These are phyloP conservation scores for Parnassius mnemosyne DNA, from an alignment of 2,888 invertebrate species.

Conservation along the genomic window DNA sequence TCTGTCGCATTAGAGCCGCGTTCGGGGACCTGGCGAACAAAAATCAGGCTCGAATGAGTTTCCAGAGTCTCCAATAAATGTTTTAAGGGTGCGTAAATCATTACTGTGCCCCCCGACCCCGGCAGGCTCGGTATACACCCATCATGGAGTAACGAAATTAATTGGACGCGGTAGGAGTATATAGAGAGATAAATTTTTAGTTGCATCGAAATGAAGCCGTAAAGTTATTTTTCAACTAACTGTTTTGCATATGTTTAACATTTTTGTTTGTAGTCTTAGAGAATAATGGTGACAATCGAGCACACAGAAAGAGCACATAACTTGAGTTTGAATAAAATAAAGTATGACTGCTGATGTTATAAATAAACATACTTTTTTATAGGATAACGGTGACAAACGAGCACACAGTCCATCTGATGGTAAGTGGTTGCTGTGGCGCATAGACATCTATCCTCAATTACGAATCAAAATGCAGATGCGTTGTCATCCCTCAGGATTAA, in stretches of 20 bases:
- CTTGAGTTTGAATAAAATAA: too few species aligned
- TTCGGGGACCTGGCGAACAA: constrained; percentile 32
- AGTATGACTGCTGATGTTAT: too few species aligned
- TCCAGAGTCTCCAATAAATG: constrained; percentile 58
- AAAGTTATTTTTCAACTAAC: neutral
- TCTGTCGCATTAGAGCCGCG: constrained; percentile 12
- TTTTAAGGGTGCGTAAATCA: constrained; percentile 69
- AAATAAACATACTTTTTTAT: too few species aligned
- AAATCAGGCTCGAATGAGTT: constrained; percentile 42
- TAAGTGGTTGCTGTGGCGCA: too few species aligned
- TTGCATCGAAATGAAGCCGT: constrained; percentile 4
- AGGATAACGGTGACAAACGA: too few species aligned
- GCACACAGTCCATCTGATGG: too few species aligned
- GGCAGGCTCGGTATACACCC: constrained; percentile 26
- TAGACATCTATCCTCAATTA: too few species aligned
- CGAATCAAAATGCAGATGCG: too few species aligned
- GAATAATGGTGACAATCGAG: too few species aligned
- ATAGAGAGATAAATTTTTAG: constrained; percentile 6
- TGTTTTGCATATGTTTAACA: neutral
- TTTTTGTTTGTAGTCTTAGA: too few species aligned
- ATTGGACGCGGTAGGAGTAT: constrained; percentile 32
- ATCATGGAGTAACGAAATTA: constrained; percentile 19
- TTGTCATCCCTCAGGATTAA: too few species aligned
- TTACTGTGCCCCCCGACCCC: constrained; percentile 49
- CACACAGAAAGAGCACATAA: too few species aligned